These are phyloP conservation scores for Amphipoea oculea DNA, from an alignment of 2,888 invertebrate genomes.

Conservation along the genomic window DNA sequence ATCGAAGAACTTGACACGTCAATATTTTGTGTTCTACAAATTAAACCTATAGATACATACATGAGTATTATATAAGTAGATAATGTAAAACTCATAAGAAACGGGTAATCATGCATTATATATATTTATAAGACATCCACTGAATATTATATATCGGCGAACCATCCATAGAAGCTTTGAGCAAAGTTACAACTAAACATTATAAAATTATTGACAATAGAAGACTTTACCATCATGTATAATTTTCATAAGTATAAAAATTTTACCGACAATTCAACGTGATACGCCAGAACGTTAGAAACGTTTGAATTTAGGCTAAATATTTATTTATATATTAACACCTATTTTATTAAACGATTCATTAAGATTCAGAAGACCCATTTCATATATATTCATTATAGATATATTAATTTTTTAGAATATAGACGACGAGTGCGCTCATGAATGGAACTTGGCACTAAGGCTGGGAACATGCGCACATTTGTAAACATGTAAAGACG, in stretches of 20 bases:
- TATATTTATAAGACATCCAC: slow-evolving; percentile 64
- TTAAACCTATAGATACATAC: slow-evolving; percentile 77
- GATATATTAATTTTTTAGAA: slow-evolving; percentile 58
- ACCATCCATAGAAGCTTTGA: slow-evolving; percentile 79
- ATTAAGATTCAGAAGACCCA: slow-evolving; percentile 72
- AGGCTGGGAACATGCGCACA: slow-evolving; percentile 45
- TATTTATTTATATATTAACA: slow-evolving; percentile 76
- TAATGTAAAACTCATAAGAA: slow-evolving; percentile 70
- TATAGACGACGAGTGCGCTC: slow-evolving; percentile 58
- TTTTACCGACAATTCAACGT: slow-evolving; percentile 80
- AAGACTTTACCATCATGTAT: slow-evolving; percentile 73
- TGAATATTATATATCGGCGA: slow-evolving; percentile 63
- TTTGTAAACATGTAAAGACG: slow-evolving; percentile 46
- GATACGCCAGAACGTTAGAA: slow-evolving; percentile 76
- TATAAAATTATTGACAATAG: slow-evolving; percentile 67
- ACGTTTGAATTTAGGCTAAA: slow-evolving; percentile 80
- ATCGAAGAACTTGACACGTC: slow-evolving; percentile 80
- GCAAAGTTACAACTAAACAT: slow-evolving; percentile 79
- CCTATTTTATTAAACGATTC: slow-evolving; percentile 74
- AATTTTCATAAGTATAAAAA: slow-evolving; percentile 83
- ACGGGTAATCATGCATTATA: slow-evolving; percentile 67
- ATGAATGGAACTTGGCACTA: slow-evolving; percentile 56
- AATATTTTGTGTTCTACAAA: slow-evolving; percentile 86
- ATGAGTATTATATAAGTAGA: slow-evolving; percentile 79
- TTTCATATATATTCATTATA: slow-evolving; percentile 65